A percentile compares a stretch with the other conserved stretches of the same genome.
These are phyloP conservation scores for Meriones unguiculatus DNA, from an alignment of 2,113 vertebrate species.

Conservation along the genomic window DNA sequence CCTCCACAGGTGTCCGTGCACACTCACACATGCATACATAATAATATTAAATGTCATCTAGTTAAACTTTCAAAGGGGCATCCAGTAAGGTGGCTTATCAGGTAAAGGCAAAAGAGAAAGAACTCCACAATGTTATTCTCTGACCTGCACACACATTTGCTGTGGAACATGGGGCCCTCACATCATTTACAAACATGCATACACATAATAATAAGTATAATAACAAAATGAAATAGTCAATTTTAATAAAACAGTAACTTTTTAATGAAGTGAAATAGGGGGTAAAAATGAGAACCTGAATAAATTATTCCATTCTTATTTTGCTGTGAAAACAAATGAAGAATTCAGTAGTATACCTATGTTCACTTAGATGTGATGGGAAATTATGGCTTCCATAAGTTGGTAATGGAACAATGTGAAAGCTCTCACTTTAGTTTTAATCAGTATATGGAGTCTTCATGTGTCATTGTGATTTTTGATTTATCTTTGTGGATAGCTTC, in stretches of 20 bases:
- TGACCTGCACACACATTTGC: background rate
- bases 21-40: too few relatives aligned
- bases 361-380: background rate
- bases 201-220: background rate
- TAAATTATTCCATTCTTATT: slow-evolving; percentile 30
- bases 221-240: background rate
- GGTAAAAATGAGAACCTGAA: background rate
- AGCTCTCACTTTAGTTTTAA: background rate
- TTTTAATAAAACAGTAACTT: background rate
- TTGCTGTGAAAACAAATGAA: slow-evolving; percentile 50
- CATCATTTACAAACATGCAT: background rate
- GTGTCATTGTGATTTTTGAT: background rate
- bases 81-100: background rate
- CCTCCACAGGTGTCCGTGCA: too few relatives aligned
- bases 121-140: background rate
- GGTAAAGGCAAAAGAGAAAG: background rate
- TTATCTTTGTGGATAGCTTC: background rate
- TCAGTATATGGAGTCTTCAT: background rate
- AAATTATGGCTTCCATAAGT: background rate
- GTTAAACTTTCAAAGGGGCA: background rate
- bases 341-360: background rate
- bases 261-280: background rate
- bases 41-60: background rate
- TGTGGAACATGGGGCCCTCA: background rate
- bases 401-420: background rate